Evolutionary conservation across 2,888 invertebrate genomes (phyloP).

Genomic region (Catocala sponsa): DNA sequence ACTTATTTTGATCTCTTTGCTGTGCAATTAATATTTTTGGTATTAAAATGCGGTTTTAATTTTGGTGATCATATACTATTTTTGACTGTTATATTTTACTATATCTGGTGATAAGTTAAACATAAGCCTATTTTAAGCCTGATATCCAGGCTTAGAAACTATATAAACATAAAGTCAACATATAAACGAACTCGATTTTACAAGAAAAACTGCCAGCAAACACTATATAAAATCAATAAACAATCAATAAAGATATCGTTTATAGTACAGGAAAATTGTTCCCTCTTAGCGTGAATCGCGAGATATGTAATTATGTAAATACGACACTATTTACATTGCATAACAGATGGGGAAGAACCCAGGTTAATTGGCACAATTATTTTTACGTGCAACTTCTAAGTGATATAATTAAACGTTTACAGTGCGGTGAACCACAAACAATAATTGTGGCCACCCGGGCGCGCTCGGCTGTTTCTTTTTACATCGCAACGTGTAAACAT

Average conservation of each 20-base stretch:
- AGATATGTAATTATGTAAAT: slow-evolving; percentile 13
- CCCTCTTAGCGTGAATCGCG: slow-evolving; percentile 2
- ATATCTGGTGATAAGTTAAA: too few relatives aligned
- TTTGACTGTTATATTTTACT: too few relatives aligned
- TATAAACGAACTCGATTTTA: too few relatives aligned
- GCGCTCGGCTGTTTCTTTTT: background rate
- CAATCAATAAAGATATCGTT: background rate
- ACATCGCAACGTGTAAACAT: too few relatives aligned
- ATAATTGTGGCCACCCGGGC: background rate
- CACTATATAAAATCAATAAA: background rate
- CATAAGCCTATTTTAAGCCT: too few relatives aligned
- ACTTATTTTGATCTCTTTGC: too few relatives aligned
- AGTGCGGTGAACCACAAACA: background rate
- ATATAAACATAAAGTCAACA: too few relatives aligned
- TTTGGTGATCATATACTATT: too few relatives aligned
- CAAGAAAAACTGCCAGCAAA: background rate
- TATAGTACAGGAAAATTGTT: slow-evolving; percentile 16
- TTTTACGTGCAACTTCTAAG: slow-evolving; percentile 8
- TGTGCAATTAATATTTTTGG: too few relatives aligned
- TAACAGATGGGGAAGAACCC: slow-evolving; percentile 13
- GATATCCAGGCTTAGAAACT: too few relatives aligned
- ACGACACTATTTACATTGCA: slow-evolving; percentile 5
- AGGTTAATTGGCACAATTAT: slow-evolving; percentile 13
- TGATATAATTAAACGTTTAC: slow-evolving; percentile 7
- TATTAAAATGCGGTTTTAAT: too few relatives aligned